A percentile compares a stretch with the other conserved stretches of the same genome.
Evolutionary conservation across 2,797 vertebrate species (phyloP).

Genomic region (Apodemus agrarius): DNA sequence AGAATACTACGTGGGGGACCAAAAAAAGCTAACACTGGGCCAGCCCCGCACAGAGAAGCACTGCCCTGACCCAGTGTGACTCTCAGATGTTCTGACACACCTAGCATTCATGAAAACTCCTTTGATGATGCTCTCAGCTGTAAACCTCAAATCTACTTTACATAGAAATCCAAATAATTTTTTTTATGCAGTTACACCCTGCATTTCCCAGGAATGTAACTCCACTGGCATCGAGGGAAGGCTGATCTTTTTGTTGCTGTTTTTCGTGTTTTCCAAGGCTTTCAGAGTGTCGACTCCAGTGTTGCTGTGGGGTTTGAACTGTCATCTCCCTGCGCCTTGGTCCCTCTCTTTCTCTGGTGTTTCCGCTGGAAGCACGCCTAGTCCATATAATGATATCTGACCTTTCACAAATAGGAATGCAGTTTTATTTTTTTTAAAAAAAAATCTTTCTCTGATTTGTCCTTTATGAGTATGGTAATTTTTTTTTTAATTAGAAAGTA

Average conservation of each 20-base stretch:
- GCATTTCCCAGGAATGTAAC: not conserved
- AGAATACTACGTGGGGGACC: not conserved
- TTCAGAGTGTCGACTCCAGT: not conserved
- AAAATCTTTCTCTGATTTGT: constrained; percentile 30
- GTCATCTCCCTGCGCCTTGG: not conserved
- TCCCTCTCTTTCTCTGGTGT: not conserved
- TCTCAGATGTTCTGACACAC: not conserved
- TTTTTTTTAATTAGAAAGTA: not conserved
- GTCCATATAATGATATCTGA: not conserved
- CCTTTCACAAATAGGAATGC: constrained; percentile 14
- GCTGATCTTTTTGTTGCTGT: not conserved
- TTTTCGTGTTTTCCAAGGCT: not conserved
- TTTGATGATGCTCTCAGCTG: not conserved
- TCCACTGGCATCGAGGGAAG: not conserved
- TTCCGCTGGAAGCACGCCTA: not conserved
- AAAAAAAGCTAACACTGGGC: not conserved
- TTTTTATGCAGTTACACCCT: not conserved
- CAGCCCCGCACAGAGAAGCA: not conserved
- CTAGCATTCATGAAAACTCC: not conserved
- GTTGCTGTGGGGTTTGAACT: not conserved
- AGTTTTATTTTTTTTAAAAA: not conserved
- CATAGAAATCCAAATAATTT: not conserved
- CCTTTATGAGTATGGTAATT: constrained; percentile 13
- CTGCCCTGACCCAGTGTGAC: not conserved
- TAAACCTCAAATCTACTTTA: constrained; percentile 29